Evolutionary conservation across 1,140 invertebrate genomes (phyloP).

Genomic region (Leptinotarsa lineolata): DNA sequence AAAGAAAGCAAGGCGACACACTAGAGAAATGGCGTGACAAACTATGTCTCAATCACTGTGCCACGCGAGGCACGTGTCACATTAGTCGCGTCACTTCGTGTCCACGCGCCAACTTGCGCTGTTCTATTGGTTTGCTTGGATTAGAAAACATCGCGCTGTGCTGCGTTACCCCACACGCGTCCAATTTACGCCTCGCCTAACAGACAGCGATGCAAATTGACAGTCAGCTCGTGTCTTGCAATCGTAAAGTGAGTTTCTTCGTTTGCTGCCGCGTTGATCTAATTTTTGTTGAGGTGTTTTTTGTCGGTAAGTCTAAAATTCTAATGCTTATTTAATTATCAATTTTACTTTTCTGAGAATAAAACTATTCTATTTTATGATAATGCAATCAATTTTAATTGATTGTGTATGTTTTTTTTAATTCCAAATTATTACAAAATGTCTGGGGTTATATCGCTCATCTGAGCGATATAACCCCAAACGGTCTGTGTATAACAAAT

Average conservation of each 20-base stretch:
- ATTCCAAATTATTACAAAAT: background rate
- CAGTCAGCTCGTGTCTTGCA: constrained; percentile 18
- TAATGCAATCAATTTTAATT: background rate
- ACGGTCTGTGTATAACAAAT: too few relatives aligned
- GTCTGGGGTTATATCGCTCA: constrained; percentile 13
- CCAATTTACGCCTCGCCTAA: too few relatives aligned
- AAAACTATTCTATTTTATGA: constrained; percentile 4
- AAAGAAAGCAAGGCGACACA: too few relatives aligned
- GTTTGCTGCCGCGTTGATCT: constrained; percentile 26
- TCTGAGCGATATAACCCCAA: background rate
- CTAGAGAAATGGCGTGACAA: too few relatives aligned
- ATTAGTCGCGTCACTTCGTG: too few relatives aligned
- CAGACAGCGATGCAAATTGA: constrained; percentile 9
- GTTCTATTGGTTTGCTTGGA: too few relatives aligned
- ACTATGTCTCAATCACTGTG: too few relatives aligned
- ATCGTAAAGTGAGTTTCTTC: constrained; percentile 24
- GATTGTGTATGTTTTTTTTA: background rate
- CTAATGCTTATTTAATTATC: constrained; percentile 3
- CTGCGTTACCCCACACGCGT: too few relatives aligned
- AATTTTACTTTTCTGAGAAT: background rate
- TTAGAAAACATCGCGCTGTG: too few relatives aligned
- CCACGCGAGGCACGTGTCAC: too few relatives aligned
- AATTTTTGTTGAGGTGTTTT: background rate
- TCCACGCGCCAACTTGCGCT: too few relatives aligned
- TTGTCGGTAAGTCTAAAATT: constrained; percentile 8